phyloP scores from a whole-genome alignment of 1,140 invertebrate species.

The Drosophila nigromelanica region DNA sequence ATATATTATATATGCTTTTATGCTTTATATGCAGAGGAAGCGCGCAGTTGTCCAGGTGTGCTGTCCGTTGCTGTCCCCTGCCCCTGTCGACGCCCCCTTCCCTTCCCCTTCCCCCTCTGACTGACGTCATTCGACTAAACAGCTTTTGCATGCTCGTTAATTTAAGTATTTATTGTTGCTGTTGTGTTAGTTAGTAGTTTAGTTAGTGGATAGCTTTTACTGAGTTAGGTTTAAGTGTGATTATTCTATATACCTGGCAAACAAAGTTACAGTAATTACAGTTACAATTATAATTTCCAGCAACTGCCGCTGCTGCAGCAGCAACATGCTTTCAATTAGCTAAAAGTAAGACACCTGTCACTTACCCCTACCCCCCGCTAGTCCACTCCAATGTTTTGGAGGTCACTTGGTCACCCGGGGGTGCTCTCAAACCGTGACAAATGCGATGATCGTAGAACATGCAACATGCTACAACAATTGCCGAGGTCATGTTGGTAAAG shows the following conservation, averaged over 20 bases:
- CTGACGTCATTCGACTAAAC: slow-evolving; percentile 40
- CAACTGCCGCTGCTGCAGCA: slow-evolving; percentile 4
- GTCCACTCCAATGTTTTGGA: neutral
- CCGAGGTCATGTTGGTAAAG: neutral
- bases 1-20: slow-evolving; percentile 10
- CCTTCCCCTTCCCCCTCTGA: too few species aligned
- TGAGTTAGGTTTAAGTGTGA: slow-evolving; percentile 42
- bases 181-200: slow-evolving; percentile 14
- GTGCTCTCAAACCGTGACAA: slow-evolving; percentile 1
- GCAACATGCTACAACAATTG: slow-evolving; percentile 25
- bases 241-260: slow-evolving; percentile 16
- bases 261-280: slow-evolving; percentile 67
- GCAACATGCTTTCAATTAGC: slow-evolving; percentile 44
- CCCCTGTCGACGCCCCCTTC: too few species aligned
- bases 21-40: slow-evolving; percentile 22
- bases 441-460: slow-evolving; percentile 30
- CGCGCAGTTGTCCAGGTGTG: neutral
- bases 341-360: slow-evolving; percentile 29
- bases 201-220: slow-evolving; percentile 46
- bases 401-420: slow-evolving; percentile 24
- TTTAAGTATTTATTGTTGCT: slow-evolving; percentile 21
- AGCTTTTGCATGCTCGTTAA: slow-evolving; percentile 31
- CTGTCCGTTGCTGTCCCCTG: neutral
- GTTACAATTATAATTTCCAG: slow-evolving; percentile 12
- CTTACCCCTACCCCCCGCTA: neutral